Evolutionary conservation across 2,113 vertebrate genomes (phyloP).

Genomic region (Corythornis madagascariensis): DNA sequence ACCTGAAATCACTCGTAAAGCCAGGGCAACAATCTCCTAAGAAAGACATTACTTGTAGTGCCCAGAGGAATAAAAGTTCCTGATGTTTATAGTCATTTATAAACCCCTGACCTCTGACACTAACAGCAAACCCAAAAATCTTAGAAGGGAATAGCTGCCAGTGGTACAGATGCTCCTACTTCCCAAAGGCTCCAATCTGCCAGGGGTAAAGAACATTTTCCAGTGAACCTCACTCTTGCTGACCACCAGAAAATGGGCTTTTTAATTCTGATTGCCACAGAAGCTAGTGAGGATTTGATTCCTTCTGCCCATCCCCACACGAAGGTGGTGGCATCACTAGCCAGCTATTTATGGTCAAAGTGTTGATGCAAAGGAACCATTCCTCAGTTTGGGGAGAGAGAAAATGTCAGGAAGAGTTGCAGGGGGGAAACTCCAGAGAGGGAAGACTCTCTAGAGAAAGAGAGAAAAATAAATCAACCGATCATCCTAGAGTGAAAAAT

Average conservation of each 20-base stretch:
- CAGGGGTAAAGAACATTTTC: background rate
- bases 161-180: background rate
- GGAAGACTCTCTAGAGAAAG: background rate
- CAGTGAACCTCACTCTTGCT: background rate
- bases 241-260: background rate
- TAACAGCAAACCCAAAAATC: background rate
- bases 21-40: background rate
- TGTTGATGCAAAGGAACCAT: background rate
- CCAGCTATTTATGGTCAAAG: background rate
- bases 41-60: constrained; percentile 22
- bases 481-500: background rate
- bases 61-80: constrained; percentile 1
- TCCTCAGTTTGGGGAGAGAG: background rate
- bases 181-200: background rate
- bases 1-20: constrained; percentile 30
- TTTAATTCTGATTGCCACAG: background rate
- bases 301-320: background rate
- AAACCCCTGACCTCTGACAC: background rate
- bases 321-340: background rate
- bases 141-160: background rate
- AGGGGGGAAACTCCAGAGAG: background rate
- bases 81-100: background rate
- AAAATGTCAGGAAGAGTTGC: background rate
- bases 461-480: background rate
- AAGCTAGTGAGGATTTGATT: background rate